Base-by-base conservation (phyloP, 2,797 vertebrate species). In the Dallia pectoralis region DNA sequence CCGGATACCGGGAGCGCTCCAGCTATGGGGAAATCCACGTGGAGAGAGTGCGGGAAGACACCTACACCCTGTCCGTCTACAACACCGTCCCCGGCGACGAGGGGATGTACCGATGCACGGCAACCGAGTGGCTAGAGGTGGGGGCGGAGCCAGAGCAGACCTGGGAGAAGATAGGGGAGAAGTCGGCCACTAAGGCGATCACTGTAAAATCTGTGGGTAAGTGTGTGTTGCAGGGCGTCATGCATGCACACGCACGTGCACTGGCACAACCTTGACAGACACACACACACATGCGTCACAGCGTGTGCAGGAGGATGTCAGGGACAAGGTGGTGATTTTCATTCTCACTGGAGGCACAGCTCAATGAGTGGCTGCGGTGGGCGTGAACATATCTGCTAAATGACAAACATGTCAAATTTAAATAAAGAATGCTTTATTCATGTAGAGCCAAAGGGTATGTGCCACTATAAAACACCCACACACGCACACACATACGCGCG, bases 151-250 rank as follows among this genome's bases (percentile, higher is more conserved):
- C 91, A 27, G 94, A 96, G 47, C 89, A 93, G 70, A 92, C 91
- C 81, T 99, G 97, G 97, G 94, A 96, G 89, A 91, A 94, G 44
- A 92, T 97, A n/a, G 97, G 96, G 59, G 95, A 97, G 71, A 93
- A 91, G 76, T 89, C 94, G 0, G 85, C 91, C 40, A 86, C 88
- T 81, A 94, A 93, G 64, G 81, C 78, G 0, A 71, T 98, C 88
- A 92, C 93, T 22, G 94, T 99, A 77, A 97, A 95, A 67, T 94
- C 96, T 62, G 93, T 99, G 0, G 97, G 97, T 99, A 75, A 91
- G 92, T 88, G 66, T 63, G 70, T 62, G 40, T 32, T 22, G 32
- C 19, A 25, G 61, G 49, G 16, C 19, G 27, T 67, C 33, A 63
- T 40, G 33, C 68, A 27, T 30, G 51, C n/a, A 49, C 14, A 53